Conservation (phyloP, 2,797 vertebrate species). For the Morus bassanus region DNA sequence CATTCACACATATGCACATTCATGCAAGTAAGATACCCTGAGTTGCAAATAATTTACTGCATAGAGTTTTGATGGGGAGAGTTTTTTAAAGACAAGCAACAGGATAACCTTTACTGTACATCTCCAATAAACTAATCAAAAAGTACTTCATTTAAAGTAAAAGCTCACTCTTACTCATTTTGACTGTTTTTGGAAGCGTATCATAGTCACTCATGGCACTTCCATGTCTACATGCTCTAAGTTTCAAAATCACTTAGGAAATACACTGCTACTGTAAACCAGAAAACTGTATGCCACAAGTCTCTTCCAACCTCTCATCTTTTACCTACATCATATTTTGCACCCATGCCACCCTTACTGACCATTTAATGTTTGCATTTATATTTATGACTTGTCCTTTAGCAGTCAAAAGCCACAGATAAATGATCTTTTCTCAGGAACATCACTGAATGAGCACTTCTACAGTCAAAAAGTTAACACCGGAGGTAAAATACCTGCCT, state of each 20-base stretch:
- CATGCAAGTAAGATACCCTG: accelerated
- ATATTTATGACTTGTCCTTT: background rate
- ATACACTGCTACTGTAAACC: background rate
- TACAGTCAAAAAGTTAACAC: background rate
- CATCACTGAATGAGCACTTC: background rate
- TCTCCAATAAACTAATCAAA: background rate
- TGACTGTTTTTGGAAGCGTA: background rate
- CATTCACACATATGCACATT: background rate
- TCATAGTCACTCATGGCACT: background rate
- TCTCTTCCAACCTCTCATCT: background rate
- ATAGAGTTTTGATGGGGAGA: no score
- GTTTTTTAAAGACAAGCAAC: background rate
- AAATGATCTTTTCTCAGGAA: background rate
- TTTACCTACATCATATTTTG: background rate
- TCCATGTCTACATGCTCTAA: background rate
- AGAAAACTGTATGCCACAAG: accelerated
- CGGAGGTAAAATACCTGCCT: background rate
- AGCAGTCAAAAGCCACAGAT: background rate
- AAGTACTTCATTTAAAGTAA: background rate
- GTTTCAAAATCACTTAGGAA: background rate
- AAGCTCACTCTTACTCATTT: background rate
- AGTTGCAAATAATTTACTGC: background rate
- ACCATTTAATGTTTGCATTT: background rate
- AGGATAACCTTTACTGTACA: background rate
- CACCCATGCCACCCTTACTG: background rate